phyloP scores from a whole-genome alignment of 1,140 invertebrate genomes.

The Orchestia grillus region DNA sequence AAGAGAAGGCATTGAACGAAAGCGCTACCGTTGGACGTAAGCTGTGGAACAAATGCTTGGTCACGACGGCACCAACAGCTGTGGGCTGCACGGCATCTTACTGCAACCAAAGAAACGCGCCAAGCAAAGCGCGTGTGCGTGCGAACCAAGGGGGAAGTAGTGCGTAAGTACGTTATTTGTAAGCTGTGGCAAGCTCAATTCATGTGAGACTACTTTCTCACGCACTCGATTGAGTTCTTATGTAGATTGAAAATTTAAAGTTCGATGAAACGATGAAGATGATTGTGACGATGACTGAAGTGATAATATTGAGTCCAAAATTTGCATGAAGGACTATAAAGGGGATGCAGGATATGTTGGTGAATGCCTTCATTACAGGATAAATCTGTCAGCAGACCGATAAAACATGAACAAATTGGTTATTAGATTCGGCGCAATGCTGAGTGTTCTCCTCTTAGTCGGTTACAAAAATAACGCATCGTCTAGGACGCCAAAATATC shows the following conservation, averaged over 20 bases:
- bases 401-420: neutral
- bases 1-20: neutral
- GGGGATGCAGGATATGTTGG: neutral
- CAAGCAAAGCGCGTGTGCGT: neutral
- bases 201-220: neutral
- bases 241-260: neutral
- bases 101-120: neutral
- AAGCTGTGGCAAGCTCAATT: neutral
- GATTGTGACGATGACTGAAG: neutral
- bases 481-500: neutral
- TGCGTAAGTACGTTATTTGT: neutral
- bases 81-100: neutral
- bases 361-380: neutral
- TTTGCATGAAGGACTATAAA: neutral
- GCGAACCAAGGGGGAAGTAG: neutral
- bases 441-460: neutral
- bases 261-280: neutral
- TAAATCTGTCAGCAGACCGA: neutral
- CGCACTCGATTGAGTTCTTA: neutral
- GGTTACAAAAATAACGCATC: neutral
- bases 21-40: neutral
- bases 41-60: neutral
- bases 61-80: neutral
- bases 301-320: neutral
- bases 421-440: neutral